Percentiles rank a stretch among this genome's conserved stretches.
phyloP scores from a whole-genome alignment of 1,140 invertebrate species.

The Microplitis demolitor region DNA sequence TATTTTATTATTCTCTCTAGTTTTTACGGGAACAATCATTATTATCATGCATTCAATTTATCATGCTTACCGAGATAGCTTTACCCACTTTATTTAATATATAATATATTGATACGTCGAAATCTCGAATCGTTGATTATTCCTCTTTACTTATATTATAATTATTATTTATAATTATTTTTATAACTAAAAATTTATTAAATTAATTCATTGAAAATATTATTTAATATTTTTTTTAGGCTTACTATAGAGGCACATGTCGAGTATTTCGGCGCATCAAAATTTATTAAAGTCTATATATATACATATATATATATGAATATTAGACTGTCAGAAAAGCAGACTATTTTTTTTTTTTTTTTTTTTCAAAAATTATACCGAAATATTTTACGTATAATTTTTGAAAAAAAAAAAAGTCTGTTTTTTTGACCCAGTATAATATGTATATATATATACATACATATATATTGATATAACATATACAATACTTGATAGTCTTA shows the following conservation, averaged over 20 bases:
- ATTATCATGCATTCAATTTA: constrained; percentile 40
- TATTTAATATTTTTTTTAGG: constrained; percentile 5
- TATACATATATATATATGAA: no score
- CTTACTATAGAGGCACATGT: constrained; percentile 4
- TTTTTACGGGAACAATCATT: constrained; percentile 39
- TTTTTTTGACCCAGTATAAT: constrained; percentile 10
- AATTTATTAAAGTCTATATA: no score
- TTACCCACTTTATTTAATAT: constrained; percentile 29
- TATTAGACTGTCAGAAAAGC: no score
- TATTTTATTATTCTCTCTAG: constrained; percentile 11
- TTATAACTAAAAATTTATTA: background rate
- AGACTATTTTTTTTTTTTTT: no score
- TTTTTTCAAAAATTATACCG: no score
- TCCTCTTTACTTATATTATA: background rate
- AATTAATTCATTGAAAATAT: constrained; percentile 14
- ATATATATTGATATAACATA: constrained; percentile 40
- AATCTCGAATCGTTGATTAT: constrained; percentile 27
- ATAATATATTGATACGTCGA: constrained; percentile 41
- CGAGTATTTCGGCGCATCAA: constrained; percentile 43
- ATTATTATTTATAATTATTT: background rate
- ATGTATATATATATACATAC: background rate
- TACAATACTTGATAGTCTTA: constrained; percentile 55
- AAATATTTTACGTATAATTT: no score
- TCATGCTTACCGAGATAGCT: constrained; percentile 46
- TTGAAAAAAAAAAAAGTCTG: no score